These are phyloP conservation scores for Lepisosteus oculatus DNA, from an alignment of 2,113 vertebrate species.

Conservation along the genomic window DNA sequence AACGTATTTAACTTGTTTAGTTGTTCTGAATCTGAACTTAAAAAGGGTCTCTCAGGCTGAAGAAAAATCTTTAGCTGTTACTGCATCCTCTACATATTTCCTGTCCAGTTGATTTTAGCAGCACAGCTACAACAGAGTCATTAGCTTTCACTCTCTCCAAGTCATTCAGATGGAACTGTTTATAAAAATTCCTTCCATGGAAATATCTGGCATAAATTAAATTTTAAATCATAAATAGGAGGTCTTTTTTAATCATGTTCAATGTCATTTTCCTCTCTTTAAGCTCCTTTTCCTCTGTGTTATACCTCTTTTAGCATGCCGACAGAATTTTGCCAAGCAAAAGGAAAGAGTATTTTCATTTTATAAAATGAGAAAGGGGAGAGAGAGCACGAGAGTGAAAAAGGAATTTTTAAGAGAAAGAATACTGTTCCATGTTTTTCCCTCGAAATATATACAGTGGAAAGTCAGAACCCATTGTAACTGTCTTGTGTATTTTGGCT, in stretches of 20 bases:
- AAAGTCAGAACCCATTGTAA: slow-evolving; percentile 25
- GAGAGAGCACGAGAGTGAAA: slow-evolving; percentile 18
- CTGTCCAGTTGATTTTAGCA: slow-evolving; percentile 49
- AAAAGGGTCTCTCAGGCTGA: neutral
- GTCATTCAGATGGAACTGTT: slow-evolving; percentile 76
- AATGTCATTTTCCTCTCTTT: slow-evolving; percentile 56
- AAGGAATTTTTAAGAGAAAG: neutral
- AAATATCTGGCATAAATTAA: slow-evolving; percentile 69
- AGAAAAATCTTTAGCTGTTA: slow-evolving; percentile 20
- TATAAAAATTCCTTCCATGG: slow-evolving; percentile 73
- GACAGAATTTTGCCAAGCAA: slow-evolving; percentile 9
- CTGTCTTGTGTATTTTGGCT: slow-evolving; percentile 39
- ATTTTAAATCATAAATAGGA: slow-evolving; percentile 71
- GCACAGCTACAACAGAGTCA: slow-evolving; percentile 52
- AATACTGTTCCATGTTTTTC: too few relatives aligned
- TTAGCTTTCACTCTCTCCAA: slow-evolving; percentile 60
- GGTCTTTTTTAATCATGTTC: slow-evolving; percentile 69
- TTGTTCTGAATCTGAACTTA: neutral
- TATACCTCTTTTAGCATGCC: slow-evolving; percentile 17
- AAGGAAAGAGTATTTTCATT: slow-evolving; percentile 25
- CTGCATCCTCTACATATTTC: slow-evolving; percentile 52
- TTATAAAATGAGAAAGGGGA: slow-evolving; percentile 13
- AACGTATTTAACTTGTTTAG: neutral
- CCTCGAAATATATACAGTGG: neutral
- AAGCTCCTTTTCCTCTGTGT: slow-evolving; percentile 48